A percentile compares a stretch with the other conserved stretches of the same genome.
phyloP scores from a whole-genome alignment of 1,140 invertebrate genomes.

The Musca vetustissima region DNA sequence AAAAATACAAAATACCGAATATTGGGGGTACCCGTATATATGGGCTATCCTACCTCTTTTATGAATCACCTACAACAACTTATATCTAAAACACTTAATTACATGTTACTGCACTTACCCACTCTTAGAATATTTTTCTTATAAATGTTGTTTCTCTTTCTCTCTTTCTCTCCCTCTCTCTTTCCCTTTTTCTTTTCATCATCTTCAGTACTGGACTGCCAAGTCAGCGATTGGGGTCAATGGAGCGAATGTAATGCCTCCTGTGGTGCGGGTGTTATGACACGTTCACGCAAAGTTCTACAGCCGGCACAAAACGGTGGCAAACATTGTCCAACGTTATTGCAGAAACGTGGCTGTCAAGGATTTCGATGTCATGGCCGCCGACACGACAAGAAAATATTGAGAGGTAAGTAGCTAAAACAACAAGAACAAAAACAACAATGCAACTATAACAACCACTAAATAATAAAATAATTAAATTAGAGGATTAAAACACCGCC shows the following conservation, averaged over 20 bases:
- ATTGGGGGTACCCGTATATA: too few species aligned
- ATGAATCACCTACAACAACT: too few species aligned
- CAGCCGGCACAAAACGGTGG: slow-evolving; percentile 72
- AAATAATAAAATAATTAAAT: background rate
- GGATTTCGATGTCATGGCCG: slow-evolving; percentile 69
- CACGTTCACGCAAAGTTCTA: slow-evolving; percentile 63
- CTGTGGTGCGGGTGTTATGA: slow-evolving; percentile 77
- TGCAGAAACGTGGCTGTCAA: slow-evolving; percentile 73
- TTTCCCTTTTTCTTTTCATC: background rate
- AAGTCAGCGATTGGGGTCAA: slow-evolving; percentile 72
- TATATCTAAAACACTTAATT: too few species aligned
- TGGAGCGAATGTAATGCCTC: slow-evolving; percentile 76
- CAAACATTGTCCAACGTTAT: slow-evolving; percentile 70
- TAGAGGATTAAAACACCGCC: too few species aligned
- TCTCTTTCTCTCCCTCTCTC: too few species aligned
- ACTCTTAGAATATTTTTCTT: too few species aligned
- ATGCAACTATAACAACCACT: too few species aligned
- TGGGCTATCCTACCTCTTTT: too few species aligned
- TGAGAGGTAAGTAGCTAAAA: slow-evolving; percentile 64
- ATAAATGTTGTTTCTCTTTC: background rate
- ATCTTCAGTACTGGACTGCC: slow-evolving; percentile 74
- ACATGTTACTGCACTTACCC: too few species aligned
- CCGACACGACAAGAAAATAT: slow-evolving; percentile 65
- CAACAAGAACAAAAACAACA: background rate
- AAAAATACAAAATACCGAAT: too few species aligned